A percentile compares a stretch with the other conserved stretches of the same genome.
phyloP scores from a whole-genome alignment of 2,113 vertebrate genomes.

The Forbesichthys papilliferus region DNA sequence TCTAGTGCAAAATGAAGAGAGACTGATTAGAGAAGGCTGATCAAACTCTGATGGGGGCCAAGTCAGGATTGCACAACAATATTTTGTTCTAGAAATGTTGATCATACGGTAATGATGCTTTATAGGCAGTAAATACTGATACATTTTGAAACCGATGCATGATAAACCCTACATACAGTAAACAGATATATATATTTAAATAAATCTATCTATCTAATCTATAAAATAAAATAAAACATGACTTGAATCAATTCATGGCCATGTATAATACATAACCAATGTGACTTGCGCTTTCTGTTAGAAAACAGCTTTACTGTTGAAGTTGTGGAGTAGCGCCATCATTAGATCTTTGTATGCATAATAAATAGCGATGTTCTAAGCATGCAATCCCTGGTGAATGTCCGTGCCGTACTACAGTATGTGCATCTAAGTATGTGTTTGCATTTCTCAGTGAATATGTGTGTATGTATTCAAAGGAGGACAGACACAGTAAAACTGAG shows the following conservation, averaged over 20 bases:
- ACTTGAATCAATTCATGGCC: not conserved
- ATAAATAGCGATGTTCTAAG: not conserved
- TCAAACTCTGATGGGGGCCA: not conserved
- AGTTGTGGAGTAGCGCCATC: too few species aligned
- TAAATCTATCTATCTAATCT: not conserved
- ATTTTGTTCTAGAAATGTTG: not conserved
- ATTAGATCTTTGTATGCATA: conserved; percentile 4
- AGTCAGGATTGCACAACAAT: conserved; percentile 11
- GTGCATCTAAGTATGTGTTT: not conserved
- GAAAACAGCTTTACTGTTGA: too few species aligned
- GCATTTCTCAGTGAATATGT: not conserved
- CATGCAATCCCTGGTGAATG: conserved; percentile 2
- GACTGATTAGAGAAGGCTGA: not conserved
- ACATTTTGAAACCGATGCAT: not conserved
- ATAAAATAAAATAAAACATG: conserved; percentile 16
- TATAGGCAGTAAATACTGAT: not conserved
- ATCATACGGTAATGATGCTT: not conserved
- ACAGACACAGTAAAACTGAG: not conserved
- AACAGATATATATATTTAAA: not conserved
- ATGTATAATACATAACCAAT: too few species aligned
- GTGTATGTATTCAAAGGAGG: not conserved
- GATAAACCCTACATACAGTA: not conserved
- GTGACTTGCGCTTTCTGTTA: too few species aligned
- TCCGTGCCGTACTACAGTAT: not conserved
- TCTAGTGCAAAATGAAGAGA: conserved; percentile 2